Conservation (phyloP, 2,113 vertebrate genomes). For the Anarrhichthys ocellatus region DNA sequence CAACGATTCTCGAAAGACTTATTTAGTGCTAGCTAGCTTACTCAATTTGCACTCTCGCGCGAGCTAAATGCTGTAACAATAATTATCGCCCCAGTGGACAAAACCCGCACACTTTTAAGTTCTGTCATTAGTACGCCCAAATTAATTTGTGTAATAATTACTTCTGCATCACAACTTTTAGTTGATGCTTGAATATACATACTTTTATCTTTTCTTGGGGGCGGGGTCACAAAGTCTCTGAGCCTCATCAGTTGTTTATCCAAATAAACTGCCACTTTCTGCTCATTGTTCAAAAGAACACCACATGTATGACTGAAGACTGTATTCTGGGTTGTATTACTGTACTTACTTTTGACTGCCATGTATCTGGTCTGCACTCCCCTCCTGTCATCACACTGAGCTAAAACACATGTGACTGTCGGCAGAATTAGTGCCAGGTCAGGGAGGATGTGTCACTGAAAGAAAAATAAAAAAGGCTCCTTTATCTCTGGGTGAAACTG, state of each 20-base stretch:
- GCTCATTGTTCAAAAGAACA: neutral
- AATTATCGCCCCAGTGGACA: neutral
- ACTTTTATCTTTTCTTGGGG: neutral
- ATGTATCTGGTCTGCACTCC: conserved; percentile 35
- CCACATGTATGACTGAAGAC: neutral
- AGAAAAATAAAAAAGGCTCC: conserved; percentile 1
- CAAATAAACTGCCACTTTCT: neutral
- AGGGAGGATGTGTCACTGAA: conserved; percentile 35
- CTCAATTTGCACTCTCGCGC: neutral
- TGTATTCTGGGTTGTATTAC: conserved; percentile 6
- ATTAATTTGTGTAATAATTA: neutral
- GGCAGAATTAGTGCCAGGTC: conserved; percentile 36
- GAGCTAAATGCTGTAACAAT: neutral
- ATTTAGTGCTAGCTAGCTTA: neutral
- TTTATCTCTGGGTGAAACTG: conserved; percentile 49
- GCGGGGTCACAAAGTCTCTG: neutral
- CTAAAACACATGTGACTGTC: conserved; percentile 44
- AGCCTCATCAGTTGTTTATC: neutral
- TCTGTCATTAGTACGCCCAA: neutral
- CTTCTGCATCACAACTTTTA: neutral
- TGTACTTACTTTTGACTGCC: neutral
- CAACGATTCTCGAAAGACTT: too few relatives aligned
- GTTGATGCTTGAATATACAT: neutral
- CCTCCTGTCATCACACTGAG: conserved; percentile 37
- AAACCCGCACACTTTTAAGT: neutral